A percentile compares a stretch with the other conserved stretches of the same genome.
phyloP scores from a whole-genome alignment of 2,888 invertebrate genomes.

The Argyresthia goedartella region DNA sequence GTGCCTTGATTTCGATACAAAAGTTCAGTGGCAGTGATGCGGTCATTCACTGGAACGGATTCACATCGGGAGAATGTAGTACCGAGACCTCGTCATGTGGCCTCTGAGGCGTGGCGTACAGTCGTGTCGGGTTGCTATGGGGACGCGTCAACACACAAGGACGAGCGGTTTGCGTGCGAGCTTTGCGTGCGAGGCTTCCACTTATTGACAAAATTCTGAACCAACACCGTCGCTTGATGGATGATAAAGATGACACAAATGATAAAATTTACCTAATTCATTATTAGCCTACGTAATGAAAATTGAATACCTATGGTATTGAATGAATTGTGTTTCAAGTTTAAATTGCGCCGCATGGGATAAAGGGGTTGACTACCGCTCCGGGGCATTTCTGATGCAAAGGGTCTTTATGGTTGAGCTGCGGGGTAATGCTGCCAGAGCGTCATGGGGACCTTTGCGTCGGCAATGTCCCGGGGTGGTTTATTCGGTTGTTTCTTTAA shows the following conservation, averaged over 20 bases:
- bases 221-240: slow-evolving; percentile 6
- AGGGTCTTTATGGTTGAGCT: too few relatives aligned
- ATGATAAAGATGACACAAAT: neutral
- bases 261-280: slow-evolving; percentile 3
- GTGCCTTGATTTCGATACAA: too few relatives aligned
- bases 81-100: slow-evolving; percentile 46
- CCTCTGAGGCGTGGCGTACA: slow-evolving; percentile 31
- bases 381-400: too few relatives aligned
- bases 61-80: slow-evolving; percentile 11
- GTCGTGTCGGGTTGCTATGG: slow-evolving; percentile 36
- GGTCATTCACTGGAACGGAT: slow-evolving; percentile 1
- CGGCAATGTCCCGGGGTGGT: too few relatives aligned
- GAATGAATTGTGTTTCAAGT: too few relatives aligned
- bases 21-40: too few relatives aligned
- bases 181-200: too few relatives aligned
- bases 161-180: slow-evolving; percentile 14
- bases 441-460: too few relatives aligned
- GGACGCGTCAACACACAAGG: slow-evolving; percentile 49
- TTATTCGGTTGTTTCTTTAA: too few relatives aligned
- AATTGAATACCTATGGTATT: neutral
- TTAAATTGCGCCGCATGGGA: too few relatives aligned
- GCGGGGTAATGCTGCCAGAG: too few relatives aligned
- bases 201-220: slow-evolving; percentile 55
- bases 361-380: too few relatives aligned
- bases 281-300: neutral